A percentile compares a stretch with the other conserved stretches of the same genome.
Evolutionary conservation across 2,888 invertebrate genomes (phyloP).

Genomic region (Resseliella maxima): DNA sequence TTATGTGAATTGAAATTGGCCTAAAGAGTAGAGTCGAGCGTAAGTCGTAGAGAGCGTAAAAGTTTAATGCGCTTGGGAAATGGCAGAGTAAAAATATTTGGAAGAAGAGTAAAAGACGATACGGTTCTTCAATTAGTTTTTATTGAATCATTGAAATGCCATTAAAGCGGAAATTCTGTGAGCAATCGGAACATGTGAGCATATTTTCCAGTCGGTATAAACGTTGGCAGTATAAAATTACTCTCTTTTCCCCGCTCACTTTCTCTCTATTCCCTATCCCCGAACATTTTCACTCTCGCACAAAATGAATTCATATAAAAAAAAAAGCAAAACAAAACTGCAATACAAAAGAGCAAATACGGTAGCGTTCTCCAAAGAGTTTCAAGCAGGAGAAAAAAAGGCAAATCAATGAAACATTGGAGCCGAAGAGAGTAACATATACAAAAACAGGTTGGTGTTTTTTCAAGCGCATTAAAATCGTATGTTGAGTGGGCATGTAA

Average conservation of each 20-base stretch:
- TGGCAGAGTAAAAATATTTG: not conserved
- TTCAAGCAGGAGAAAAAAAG: not conserved
- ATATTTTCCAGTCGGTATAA: conserved; percentile 21
- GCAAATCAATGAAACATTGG: not conserved
- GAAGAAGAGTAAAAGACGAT: not conserved
- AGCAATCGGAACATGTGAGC: conserved; percentile 23
- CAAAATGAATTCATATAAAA: not conserved
- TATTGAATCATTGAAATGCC: conserved; percentile 38
- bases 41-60: not conserved
- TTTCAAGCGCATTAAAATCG: conserved; percentile 28
- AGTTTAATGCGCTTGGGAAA: conserved; percentile 22
- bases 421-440: not conserved
- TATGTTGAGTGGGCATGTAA: conserved; percentile 29
- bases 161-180: conserved; percentile 28
- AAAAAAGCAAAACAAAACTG: not conserved
- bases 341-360: conserved; percentile 11
- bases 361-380: not conserved
- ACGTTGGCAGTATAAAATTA: not conserved
- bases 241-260: not conserved
- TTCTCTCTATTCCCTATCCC: no score
- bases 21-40: not conserved
- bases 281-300: not conserved
- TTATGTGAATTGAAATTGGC: conserved; percentile 23
- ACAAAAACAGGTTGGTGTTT: not conserved
- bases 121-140: conserved; percentile 38